A percentile compares a stretch with the other conserved stretches of the same genome.
Evolutionary conservation across 2,888 invertebrate species (phyloP).

Genomic region (Patella caerulea): DNA sequence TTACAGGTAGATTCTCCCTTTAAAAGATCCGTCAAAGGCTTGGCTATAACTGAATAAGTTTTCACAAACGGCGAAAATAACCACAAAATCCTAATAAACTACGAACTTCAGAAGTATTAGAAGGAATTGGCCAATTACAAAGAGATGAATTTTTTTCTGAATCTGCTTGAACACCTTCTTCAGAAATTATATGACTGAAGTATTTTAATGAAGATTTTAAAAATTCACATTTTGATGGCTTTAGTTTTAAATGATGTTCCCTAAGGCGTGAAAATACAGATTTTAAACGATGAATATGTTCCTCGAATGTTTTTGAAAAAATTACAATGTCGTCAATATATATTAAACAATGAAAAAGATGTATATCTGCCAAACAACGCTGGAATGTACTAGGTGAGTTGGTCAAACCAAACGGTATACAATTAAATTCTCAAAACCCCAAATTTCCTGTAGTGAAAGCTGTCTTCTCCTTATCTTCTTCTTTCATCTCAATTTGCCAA

Average conservation of each 20-base stretch:
- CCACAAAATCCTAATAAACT: conserved; percentile 34
- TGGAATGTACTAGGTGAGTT: conserved; percentile 40
- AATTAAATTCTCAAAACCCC: conserved; percentile 35
- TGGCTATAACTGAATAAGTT: conserved; percentile 34
- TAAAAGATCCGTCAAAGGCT: conserved; percentile 34
- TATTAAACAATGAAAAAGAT: conserved; percentile 38
- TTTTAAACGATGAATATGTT: conserved; percentile 33
- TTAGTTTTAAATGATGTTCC: conserved; percentile 34
- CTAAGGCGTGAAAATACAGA: conserved; percentile 33
- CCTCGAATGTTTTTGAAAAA: conserved; percentile 34
- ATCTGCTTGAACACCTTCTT: conserved; percentile 36
- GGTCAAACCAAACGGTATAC: conserved; percentile 31
- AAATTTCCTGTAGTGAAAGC: conserved; percentile 36
- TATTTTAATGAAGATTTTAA: conserved; percentile 32
- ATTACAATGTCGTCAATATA: conserved; percentile 47
- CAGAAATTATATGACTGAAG: conserved; percentile 37
- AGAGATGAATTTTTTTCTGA: conserved; percentile 29
- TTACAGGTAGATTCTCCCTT: conserved; percentile 24
- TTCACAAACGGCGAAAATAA: conserved; percentile 36
- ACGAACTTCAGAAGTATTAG: conserved; percentile 30
- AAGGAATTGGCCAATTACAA: conserved; percentile 23
- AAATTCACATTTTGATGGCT: conserved; percentile 44
- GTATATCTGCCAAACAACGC: conserved; percentile 32
- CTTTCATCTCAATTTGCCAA: conserved; percentile 30
- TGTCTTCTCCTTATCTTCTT: conserved; percentile 33